phyloP scores from a whole-genome alignment of 2,888 invertebrate species.

The Caenorhabditis imperialis region DNA sequence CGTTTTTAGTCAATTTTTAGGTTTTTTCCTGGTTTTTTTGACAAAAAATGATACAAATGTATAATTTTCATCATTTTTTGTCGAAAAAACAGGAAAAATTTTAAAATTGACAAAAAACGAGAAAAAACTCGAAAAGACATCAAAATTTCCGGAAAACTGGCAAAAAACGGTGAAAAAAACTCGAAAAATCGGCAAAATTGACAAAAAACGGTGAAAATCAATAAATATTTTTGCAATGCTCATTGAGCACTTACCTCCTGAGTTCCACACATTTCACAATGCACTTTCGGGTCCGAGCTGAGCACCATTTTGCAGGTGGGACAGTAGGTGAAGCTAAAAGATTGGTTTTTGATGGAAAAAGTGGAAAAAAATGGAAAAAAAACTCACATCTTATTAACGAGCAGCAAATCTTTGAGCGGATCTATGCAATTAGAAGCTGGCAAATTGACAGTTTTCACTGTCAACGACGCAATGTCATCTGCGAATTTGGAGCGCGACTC shows the following conservation, averaged over 20 bases:
- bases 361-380: neutral
- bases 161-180: no score
- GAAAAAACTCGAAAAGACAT: no score
- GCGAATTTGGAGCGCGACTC: neutral
- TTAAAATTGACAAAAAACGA: no score
- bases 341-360: no score
- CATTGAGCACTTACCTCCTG: neutral
- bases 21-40: no score
- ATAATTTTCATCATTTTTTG: neutral
- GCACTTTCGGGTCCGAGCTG: neutral
- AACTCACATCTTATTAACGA: constrained; percentile 37
- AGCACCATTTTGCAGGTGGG: constrained; percentile 10
- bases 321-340: constrained; percentile 27
- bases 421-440: constrained; percentile 30
- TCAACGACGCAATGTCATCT: constrained; percentile 2
- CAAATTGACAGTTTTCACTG: neutral
- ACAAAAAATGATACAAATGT: no score
- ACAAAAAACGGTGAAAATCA: no score
- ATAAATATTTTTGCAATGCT: neutral
- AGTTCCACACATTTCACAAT: constrained; percentile 3
- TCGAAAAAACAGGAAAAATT: neutral
- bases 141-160: no score
- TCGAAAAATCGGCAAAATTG: no score
- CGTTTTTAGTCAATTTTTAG: no score
- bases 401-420: constrained; percentile 30